Percentiles rank a stretch among this genome's conserved stretches.
These are phyloP conservation scores for Threskiornis aethiopicus DNA, from an alignment of 2,797 vertebrate species.

Conservation along the genomic window DNA sequence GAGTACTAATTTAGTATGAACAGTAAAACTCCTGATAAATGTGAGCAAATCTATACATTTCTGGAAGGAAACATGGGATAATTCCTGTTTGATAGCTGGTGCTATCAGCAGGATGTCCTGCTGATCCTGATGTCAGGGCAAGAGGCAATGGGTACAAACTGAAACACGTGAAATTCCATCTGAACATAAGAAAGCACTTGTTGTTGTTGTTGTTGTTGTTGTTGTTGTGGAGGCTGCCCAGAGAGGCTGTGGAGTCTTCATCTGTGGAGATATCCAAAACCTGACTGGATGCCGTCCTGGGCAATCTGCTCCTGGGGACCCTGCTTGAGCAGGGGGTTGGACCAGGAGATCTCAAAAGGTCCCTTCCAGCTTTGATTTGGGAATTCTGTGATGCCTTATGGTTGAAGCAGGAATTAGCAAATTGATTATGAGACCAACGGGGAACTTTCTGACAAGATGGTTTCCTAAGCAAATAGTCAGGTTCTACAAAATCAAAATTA, in stretches of 20 bases:
- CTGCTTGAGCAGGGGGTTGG: neutral
- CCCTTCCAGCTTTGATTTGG: neutral
- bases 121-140: neutral
- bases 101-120: conserved; percentile 5
- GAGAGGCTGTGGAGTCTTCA: neutral
- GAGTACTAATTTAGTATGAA: neutral
- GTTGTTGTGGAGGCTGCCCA: neutral
- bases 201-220: neutral
- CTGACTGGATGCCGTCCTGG: neutral
- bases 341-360: neutral
- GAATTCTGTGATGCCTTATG: neutral
- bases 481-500: neutral
- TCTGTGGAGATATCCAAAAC: neutral
- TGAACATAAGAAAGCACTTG: neutral
- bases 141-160: neutral
- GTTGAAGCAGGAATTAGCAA: neutral
- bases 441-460: neutral
- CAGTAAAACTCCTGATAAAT: neutral
- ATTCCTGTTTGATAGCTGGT: neutral
- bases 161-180: neutral
- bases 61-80: neutral
- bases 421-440: neutral
- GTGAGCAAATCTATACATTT: neutral
- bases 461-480: neutral
- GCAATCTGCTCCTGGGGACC: neutral